Percentiles rank a stretch among this genome's conserved stretches.
phyloP scores from a whole-genome alignment of 2,888 invertebrate genomes.

The Drosophila nr. medialis region DNA sequence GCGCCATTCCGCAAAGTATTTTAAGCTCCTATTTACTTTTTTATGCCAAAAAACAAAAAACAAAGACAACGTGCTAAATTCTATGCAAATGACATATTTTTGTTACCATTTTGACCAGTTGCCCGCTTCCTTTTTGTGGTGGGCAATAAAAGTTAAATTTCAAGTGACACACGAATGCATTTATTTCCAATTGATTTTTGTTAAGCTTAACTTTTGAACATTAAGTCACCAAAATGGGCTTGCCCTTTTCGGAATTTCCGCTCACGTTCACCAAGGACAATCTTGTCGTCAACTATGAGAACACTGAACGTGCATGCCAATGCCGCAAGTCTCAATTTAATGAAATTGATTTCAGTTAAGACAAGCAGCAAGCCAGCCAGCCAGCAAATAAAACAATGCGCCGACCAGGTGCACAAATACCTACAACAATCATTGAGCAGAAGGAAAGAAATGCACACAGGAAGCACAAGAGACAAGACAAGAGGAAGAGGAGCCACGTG shows the following conservation, averaged over 20 bases:
- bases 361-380: constrained; percentile 26
- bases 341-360: constrained; percentile 64
- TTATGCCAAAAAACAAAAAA: constrained; percentile 33
- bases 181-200: constrained; percentile 3
- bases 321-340: constrained; percentile 57
- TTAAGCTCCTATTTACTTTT: constrained; percentile 16
- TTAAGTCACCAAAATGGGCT: constrained; percentile 18
- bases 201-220: constrained; percentile 17
- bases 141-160: constrained; percentile 49
- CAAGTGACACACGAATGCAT: constrained; percentile 6
- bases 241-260: constrained; percentile 28
- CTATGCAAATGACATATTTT: constrained; percentile 14
- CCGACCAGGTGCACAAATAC: constrained; percentile 29
- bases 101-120: constrained; percentile 37
- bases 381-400: constrained; percentile 53
- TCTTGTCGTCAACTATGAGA: constrained; percentile 6
- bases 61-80: constrained; percentile 19
- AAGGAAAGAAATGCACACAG: constrained; percentile 7
- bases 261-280: constrained; percentile 42
- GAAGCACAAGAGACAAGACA: not conserved
- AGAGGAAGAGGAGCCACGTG: not conserved
- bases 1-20: constrained; percentile 35
- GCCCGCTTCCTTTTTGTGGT: constrained; percentile 26
- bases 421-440: constrained; percentile 26
- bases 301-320: constrained; percentile 53